phyloP scores from a whole-genome alignment of 1,140 invertebrate species.

The Papilio polytes region DNA sequence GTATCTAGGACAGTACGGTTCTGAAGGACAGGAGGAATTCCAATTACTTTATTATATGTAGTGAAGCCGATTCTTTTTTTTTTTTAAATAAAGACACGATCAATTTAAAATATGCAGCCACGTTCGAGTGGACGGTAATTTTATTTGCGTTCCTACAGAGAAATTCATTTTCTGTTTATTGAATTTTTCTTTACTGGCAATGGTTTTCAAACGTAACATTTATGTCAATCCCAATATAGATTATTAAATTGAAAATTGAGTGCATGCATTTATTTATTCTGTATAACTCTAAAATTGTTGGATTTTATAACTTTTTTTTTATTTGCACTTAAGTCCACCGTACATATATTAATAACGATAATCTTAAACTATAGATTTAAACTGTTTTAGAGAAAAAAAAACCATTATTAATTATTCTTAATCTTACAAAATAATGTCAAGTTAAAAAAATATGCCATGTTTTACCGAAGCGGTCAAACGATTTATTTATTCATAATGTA shows the following conservation, averaged over 20 bases:
- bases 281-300: no score
- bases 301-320: no score
- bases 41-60: constrained; percentile 81
- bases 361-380: no score
- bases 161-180: constrained; percentile 17
- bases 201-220: background rate
- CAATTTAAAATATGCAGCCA: constrained; percentile 41
- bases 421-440: no score
- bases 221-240: background rate
- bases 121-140: constrained; percentile 16
- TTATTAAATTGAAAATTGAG: no score
- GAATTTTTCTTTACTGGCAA: background rate
- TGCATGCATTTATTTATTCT: no score
- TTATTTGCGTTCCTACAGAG: constrained; percentile 7
- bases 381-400: no score
- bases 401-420: no score
- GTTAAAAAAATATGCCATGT: background rate
- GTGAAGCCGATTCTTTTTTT: constrained; percentile 48
- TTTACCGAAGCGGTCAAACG: background rate
- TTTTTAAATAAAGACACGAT: constrained; percentile 37
- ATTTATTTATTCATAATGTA: constrained; percentile 23
- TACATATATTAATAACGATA: no score
- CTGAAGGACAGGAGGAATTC: constrained; percentile 80
- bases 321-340: no score
- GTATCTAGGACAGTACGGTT: constrained; percentile 79